phyloP scores from a whole-genome alignment of 2,113 vertebrate genomes.

The Pangasianodon hypophthalmus region DNA sequence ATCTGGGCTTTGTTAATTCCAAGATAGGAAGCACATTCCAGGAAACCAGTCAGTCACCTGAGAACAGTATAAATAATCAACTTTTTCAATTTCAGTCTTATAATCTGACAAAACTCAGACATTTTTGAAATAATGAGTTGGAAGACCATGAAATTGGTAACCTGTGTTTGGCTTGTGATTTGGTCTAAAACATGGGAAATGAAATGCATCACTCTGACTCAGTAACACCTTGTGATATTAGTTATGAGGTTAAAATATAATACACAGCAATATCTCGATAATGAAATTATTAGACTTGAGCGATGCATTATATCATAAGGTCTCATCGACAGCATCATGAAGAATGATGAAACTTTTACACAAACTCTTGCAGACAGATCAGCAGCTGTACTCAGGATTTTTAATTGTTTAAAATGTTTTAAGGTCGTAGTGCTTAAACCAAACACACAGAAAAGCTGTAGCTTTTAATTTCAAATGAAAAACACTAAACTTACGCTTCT shows the following conservation, averaged over 20 bases:
- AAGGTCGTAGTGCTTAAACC: neutral
- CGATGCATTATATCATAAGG: neutral
- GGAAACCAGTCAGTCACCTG: conserved; percentile 22
- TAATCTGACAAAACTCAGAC: neutral
- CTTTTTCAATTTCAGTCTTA: neutral
- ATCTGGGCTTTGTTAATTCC: neutral
- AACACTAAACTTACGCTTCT: neutral
- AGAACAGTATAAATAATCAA: conserved; percentile 14
- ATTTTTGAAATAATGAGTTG: neutral
- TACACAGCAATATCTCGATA: neutral
- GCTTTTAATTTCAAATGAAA: neutral
- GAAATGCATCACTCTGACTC: neutral
- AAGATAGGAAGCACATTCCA: neutral
- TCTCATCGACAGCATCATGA: neutral
- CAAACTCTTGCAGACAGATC: neutral
- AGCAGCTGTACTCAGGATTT: neutral
- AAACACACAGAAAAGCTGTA: neutral
- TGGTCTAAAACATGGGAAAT: neutral
- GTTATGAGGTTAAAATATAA: neutral
- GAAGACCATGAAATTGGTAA: neutral
- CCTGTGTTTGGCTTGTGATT: neutral
- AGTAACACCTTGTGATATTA: neutral
- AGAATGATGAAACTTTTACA: neutral
- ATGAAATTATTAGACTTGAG: neutral
- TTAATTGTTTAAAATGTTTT: neutral